phyloP scores from a whole-genome alignment of 2,888 invertebrate species.

The Aphrophora alni region DNA sequence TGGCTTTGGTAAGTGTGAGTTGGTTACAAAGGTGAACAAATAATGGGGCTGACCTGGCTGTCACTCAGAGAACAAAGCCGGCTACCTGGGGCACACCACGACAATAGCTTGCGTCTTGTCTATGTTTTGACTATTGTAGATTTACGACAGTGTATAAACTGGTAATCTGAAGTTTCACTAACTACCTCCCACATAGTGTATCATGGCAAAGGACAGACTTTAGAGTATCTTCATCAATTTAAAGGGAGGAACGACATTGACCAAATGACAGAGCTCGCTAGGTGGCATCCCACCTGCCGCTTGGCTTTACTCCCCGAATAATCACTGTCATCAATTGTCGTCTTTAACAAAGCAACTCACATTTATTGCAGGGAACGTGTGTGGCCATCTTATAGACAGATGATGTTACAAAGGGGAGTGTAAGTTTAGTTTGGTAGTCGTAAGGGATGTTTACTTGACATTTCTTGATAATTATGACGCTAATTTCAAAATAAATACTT shows the following conservation, averaged over 20 bases:
- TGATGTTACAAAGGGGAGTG: background rate
- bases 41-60: background rate
- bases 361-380: slow-evolving; percentile 2
- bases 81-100: background rate
- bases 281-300: background rate
- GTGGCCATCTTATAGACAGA: background rate
- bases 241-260: background rate
- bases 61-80: background rate
- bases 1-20: background rate
- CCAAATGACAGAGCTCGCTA: background rate
- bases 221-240: background rate
- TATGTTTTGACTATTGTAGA: background rate
- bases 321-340: slow-evolving; percentile 4
- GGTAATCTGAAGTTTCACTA: background rate
- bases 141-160: background rate
- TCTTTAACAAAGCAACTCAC: slow-evolving; percentile 1
- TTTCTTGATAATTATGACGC: too few relatives aligned
- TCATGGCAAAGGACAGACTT: background rate
- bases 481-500: too few relatives aligned
- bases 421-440: too few relatives aligned
- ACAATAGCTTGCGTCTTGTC: background rate
- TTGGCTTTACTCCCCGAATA: background rate
- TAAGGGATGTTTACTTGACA: too few relatives aligned
- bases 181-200: background rate
- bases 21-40: slow-evolving; percentile 6